Evolutionary conservation across 1,140 invertebrate genomes (phyloP), one percentile per base, ranked within the genome.

Genomic region (Dreissena rostriformis): DNA sequence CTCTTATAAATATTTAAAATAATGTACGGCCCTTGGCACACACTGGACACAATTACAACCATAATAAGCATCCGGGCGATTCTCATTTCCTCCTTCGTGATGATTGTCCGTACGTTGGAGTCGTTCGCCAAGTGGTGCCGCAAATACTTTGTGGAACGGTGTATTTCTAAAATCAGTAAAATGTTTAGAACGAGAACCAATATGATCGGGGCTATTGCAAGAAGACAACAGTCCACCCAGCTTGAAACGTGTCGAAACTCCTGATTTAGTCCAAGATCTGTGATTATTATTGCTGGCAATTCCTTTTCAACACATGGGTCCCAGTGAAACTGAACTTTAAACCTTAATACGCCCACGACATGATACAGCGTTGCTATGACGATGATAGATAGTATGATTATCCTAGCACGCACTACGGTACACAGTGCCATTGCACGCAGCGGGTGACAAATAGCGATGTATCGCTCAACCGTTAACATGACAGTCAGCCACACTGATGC

Each of bases 31-130:
- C 95, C 93, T 91, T 97, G 96, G 87, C 96, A 97, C 8, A 96
- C 89, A 57, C 97, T 94, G 90, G 96, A 97, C 75, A 96, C 93
- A 14, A 96, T 93, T 0, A 97, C 95, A 12, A 97, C 96, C 7
- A 95, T 95, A 70, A 97, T 96, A 8, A 97, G 92, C 87, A 96
- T 96, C 49, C 96, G 94, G 1, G 96, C 97, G 71, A 97, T 96
- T 72, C 96, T 91, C 22, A 90, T 80, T 77, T 95, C 91, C 95
- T 96, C 92, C 95, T 96, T 71, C 81, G 96, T 96, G 49, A 92
- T 92, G 71, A 93, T 91, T 51, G 89, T 91, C 68, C 89, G 86
- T 79, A 88, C 85, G 26, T 87, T 87, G 1, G 87, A 88, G 28
- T 89, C 87, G 11, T 83, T 85, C 0, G 87, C 87, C 17, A 91